Evolutionary conservation across 2,888 invertebrate genomes (phyloP).

Genomic region (Auanema sp.): DNA sequence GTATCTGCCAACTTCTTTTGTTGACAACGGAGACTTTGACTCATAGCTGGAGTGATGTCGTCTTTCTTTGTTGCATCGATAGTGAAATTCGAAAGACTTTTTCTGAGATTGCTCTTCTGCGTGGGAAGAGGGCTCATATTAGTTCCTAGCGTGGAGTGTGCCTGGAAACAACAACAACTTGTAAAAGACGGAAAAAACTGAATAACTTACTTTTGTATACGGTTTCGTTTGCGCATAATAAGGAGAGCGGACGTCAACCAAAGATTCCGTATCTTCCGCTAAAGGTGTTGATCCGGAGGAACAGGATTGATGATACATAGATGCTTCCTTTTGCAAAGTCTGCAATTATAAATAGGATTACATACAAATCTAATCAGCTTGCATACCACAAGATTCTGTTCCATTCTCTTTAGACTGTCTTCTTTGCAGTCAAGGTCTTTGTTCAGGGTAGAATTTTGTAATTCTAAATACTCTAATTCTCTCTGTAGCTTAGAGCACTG

Average conservation of each 20-base stretch:
- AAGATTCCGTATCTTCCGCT: conserved; percentile 40
- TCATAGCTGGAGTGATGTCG: conserved; percentile 38
- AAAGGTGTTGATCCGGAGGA: conserved; percentile 48
- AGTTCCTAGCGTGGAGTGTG: conserved; percentile 25
- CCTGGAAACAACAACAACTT: conserved; percentile 26
- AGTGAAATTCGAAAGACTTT: conserved; percentile 40
- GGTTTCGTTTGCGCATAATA: conserved; percentile 19
- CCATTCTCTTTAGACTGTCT: conserved; percentile 17
- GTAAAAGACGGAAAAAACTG: too few species aligned
- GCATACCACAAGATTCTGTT: conserved; percentile 12
- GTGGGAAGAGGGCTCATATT: not conserved
- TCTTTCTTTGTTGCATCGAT: conserved; percentile 29
- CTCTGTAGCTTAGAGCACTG: conserved; percentile 17
- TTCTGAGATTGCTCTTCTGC: conserved; percentile 25
- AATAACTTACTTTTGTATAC: conserved; percentile 26
- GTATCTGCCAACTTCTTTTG: conserved; percentile 11
- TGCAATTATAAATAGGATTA: conserved; percentile 15
- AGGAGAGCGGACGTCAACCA: conserved; percentile 25
- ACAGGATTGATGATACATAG: conserved; percentile 44
- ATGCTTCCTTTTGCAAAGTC: conserved; percentile 35
- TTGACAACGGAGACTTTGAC: conserved; percentile 22
- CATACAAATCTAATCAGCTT: too few species aligned
- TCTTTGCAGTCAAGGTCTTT: conserved; percentile 39
- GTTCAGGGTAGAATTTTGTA: conserved; percentile 38
- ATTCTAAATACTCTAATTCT: conserved; percentile 35